A percentile compares a stretch with the other conserved stretches of the same genome.
Conservation (phyloP, 2,888 invertebrate species). For the Tachina grossa region DNA sequence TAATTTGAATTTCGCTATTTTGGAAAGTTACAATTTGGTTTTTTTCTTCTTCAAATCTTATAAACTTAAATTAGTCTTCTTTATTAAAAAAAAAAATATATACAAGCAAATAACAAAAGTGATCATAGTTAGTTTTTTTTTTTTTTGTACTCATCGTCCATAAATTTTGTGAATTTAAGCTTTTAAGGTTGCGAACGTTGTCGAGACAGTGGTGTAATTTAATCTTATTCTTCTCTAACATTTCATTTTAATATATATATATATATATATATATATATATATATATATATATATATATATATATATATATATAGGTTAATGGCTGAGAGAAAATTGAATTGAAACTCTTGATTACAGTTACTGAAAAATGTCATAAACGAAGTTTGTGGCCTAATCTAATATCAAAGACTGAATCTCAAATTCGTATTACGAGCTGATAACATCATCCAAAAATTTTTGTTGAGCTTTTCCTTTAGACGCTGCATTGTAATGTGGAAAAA, state of each 20-base stretch:
- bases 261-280: not conserved
- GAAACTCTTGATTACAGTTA: no score
- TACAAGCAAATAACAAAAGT: conserved; percentile 16
- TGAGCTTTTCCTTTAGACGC: no score
- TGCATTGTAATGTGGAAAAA: no score
- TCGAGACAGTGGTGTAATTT: conserved; percentile 1
- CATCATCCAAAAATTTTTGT: no score
- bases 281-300: not conserved
- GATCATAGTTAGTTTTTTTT: not conserved
- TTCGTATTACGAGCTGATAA: no score
- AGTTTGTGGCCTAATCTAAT: no score
- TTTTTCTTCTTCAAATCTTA: conserved; percentile 34
- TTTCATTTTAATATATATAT: not conserved
- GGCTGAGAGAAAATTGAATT: not conserved
- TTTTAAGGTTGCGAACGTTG: conserved; percentile 13
- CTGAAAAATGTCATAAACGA: no score
- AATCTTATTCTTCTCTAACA: not conserved
- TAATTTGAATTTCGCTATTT: conserved; percentile 69
- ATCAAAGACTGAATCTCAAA: no score
- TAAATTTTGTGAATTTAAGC: conserved; percentile 50
- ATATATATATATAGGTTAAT: not conserved
- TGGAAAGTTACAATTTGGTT: conserved; percentile 62
- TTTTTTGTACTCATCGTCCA: conserved; percentile 26
- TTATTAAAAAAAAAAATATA: conserved; percentile 5
- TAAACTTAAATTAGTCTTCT: conserved; percentile 49